These are phyloP conservation scores for Columba janthina DNA, from an alignment of 2,113 vertebrate genomes.

Conservation along the genomic window DNA sequence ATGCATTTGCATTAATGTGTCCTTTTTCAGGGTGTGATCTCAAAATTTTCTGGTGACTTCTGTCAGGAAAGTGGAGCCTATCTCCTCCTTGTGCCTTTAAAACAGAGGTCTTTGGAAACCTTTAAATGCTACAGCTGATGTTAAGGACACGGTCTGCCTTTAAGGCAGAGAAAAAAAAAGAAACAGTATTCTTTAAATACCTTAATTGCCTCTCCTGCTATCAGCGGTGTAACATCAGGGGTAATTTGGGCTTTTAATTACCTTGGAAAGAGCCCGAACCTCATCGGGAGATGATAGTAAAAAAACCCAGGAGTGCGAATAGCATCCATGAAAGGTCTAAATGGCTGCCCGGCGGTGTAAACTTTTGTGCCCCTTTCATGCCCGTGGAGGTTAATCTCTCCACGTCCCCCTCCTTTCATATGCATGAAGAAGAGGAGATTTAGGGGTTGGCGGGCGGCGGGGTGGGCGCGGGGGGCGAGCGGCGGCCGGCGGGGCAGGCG, in stretches of 20 bases:
- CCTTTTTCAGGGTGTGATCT: neutral
- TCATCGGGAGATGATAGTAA: neutral
- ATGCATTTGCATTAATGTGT: neutral
- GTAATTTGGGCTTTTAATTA: slow-evolving; percentile 2
- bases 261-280: neutral
- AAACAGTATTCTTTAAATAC: neutral
- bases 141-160: neutral
- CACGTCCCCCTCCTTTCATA: slow-evolving; percentile 48
- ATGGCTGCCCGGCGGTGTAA: slow-evolving; percentile 23
- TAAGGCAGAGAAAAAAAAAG: neutral
- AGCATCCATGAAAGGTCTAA: slow-evolving; percentile 4
- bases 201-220: neutral
- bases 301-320: neutral
- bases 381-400: slow-evolving; percentile 52
- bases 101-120: neutral
- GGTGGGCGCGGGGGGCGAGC: neutral
- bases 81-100: neutral
- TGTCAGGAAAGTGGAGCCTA: neutral
- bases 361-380: slow-evolving; percentile 51
- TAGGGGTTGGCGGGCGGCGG: slow-evolving; percentile 23
- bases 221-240: neutral
- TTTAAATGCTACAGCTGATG: neutral
- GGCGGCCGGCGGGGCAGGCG: neutral
- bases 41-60: neutral
- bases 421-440: slow-evolving; percentile 62